phyloP scores from a whole-genome alignment of 2,888 invertebrate genomes.

The Diaprepes abbreviatus region DNA sequence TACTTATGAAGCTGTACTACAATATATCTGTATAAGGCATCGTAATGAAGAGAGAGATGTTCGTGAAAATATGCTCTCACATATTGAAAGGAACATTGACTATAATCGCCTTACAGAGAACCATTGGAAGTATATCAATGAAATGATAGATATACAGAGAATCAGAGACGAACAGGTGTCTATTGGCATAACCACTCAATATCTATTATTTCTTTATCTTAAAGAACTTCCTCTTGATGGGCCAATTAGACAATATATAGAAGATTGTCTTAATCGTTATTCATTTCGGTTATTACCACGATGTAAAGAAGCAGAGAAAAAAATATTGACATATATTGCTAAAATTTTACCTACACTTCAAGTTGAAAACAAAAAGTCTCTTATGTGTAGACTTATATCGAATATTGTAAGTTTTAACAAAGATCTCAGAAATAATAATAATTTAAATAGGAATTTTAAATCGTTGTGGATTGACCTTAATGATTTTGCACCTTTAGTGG shows the following conservation, averaged over 20 bases:
- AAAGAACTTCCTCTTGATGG: conserved; percentile 41
- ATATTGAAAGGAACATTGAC: conserved; percentile 29
- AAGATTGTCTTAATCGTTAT: conserved; percentile 19
- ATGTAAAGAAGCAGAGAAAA: background rate
- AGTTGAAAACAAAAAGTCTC: background rate
- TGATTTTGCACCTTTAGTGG: background rate
- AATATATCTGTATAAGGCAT: conserved; percentile 53
- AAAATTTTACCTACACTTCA: background rate
- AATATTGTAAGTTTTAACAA: conserved; percentile 23
- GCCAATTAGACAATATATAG: conserved; percentile 36
- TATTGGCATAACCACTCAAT: conserved; percentile 11
- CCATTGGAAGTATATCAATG: conserved; percentile 52
- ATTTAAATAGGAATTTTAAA: background rate
- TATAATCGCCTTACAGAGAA: conserved; percentile 42
- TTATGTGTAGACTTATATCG: too few relatives aligned
- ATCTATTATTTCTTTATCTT: conserved; percentile 48
- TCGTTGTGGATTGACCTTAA: conserved; percentile 24
- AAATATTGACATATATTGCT: background rate
- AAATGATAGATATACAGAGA: conserved; percentile 46
- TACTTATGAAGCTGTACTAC: conserved; percentile 50
- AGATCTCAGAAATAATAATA: background rate
- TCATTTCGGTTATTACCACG: background rate
- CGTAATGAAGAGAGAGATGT: conserved; percentile 47
- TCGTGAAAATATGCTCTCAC: conserved; percentile 16
- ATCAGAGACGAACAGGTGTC: conserved; percentile 29